Evolutionary conservation across 2,113 vertebrate species (phyloP).

Genomic region (Gavia stellata): DNA sequence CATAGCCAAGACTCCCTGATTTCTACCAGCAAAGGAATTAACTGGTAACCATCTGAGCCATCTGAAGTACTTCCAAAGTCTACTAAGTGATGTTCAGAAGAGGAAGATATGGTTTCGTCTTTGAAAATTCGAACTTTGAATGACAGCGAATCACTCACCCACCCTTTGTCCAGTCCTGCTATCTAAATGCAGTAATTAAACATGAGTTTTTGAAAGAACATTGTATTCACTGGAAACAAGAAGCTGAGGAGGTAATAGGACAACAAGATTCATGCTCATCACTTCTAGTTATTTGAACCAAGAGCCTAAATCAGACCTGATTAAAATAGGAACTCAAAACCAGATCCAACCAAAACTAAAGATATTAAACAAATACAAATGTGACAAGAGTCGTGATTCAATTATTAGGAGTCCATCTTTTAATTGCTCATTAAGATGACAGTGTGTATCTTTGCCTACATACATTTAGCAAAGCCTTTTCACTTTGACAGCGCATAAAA

Average conservation of each 20-base stretch:
- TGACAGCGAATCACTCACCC: background rate
- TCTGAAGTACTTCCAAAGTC: background rate
- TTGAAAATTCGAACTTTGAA: background rate
- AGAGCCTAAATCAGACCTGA: slow-evolving; percentile 1
- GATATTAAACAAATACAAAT: slow-evolving; percentile 41
- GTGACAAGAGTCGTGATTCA: slow-evolving; percentile 22
- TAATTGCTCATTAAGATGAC: slow-evolving; percentile 50
- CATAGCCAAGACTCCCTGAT: background rate
- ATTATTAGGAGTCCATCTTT: slow-evolving; percentile 37
- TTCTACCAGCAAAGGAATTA: background rate
- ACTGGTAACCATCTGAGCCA: background rate
- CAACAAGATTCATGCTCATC: background rate
- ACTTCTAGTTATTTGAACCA: slow-evolving; percentile 19
- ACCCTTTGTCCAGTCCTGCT: background rate
- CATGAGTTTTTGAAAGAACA: background rate
- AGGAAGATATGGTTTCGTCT: background rate
- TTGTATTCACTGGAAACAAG: background rate
- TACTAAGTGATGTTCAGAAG: background rate
- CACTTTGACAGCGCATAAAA: slow-evolving; percentile 43
- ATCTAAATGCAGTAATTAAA: background rate
- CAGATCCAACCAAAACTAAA: background rate
- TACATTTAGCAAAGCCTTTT: slow-evolving; percentile 35
- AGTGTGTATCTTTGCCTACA: background rate
- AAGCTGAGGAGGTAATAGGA: background rate
- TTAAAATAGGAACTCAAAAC: background rate